Evolutionary conservation across 2,888 invertebrate species (phyloP), one percentile per base, ranked within the genome.

Genomic region (Athalia rosae): DNA sequence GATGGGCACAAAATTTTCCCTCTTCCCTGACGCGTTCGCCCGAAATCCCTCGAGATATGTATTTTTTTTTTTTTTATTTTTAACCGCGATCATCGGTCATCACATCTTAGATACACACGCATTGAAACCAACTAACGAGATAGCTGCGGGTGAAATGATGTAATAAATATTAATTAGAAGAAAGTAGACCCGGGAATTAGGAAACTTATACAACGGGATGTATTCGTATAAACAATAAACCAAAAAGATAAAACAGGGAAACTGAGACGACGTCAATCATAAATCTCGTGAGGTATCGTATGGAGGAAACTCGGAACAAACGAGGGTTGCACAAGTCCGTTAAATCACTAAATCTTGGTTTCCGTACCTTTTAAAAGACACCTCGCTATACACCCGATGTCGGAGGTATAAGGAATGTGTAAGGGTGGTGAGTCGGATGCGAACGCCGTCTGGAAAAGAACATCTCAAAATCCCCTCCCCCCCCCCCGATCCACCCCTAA

Each of bases 401-500:
- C 2, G 28, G 28, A 28, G 28, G 28, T 28, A 28, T 28, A n/a
- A 15, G 8, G 80, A 79, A 79, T 79, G 83, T 80, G 81, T 79
- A 81, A 81, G 79, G 77, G n/a, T n/a, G 59, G 79, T 79, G 79
- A n/a, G 7, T 58, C 58, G 43, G 41, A 13, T 58, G 3, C 71
- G 71, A 71, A 71, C 45, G 71, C 58, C 7, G 9, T n/a, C 53
- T 81, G 79, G 81, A 82, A 84, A 84, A 83, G 80, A 79, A 79
- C 82, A 79, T 82, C 81, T 83, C 7, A 41, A 50, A 45, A 67
- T 50, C 53, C 28, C 67, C 67, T 67, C 67, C 53, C 53, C 28
- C 67, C 67, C 67, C 67, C 53, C 67, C 0, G 28, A 11, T 11
- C 83, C 83, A 83, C 80, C 84, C 82, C 82, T 82, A 82, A 83